A percentile compares a stretch with the other conserved stretches of the same genome.
Evolutionary conservation across 2,113 vertebrate species (phyloP).

Genomic region (Alosa alosa): DNA sequence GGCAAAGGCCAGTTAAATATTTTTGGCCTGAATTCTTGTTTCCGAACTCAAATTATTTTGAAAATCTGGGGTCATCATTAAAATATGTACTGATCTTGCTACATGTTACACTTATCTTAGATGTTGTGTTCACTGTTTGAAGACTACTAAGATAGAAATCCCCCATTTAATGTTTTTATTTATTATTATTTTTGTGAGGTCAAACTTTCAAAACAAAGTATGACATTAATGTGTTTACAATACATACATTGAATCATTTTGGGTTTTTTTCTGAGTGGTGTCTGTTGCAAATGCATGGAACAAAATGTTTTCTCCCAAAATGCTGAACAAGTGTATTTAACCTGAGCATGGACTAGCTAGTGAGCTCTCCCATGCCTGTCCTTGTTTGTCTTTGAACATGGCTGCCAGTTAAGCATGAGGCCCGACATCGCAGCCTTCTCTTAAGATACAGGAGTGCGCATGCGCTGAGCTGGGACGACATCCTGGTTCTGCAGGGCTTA

Average conservation of each 20-base stretch:
- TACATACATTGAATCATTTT: not conserved
- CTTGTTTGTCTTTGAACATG: constrained; percentile 33
- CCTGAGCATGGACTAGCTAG: not conserved
- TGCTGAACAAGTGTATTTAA: not conserved
- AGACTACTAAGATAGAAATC: not conserved
- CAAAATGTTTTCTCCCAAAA: not conserved
- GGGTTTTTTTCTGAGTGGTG: not conserved
- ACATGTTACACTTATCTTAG: not conserved
- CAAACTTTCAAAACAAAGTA: not conserved
- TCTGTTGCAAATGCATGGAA: not conserved
- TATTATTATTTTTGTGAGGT: not conserved
- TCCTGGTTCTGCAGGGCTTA: constrained; percentile 28
- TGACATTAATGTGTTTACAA: not conserved
- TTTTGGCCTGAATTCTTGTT: not conserved
- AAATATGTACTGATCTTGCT: not conserved
- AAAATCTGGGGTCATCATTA: not conserved
- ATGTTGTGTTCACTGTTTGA: not conserved
- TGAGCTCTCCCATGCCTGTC: constrained; percentile 26
- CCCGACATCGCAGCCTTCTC: constrained; percentile 34
- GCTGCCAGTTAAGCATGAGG: constrained; percentile 31
- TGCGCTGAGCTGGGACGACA: constrained; percentile 32
- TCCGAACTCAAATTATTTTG: not conserved
- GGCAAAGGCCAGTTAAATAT: not conserved
- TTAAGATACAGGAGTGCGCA: constrained; percentile 30
- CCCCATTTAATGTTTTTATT: too few species aligned